These are phyloP conservation scores for Lucilia sericata DNA, from an alignment of 1,140 invertebrate genomes.

Conservation along the genomic window DNA sequence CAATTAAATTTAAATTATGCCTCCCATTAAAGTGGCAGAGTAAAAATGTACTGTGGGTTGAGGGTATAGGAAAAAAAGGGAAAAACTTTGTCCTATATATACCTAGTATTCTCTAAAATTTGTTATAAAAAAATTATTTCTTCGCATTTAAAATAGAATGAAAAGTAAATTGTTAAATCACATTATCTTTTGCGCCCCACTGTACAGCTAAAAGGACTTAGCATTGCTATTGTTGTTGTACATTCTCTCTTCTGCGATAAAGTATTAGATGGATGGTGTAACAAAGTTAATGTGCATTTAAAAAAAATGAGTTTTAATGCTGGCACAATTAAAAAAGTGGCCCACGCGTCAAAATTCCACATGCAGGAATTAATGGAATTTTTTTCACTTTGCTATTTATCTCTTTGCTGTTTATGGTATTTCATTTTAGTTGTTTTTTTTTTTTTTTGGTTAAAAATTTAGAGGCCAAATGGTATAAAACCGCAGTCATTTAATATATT, in stretches of 20 bases:
- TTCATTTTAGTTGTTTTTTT: background rate
- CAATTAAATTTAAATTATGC: conserved; percentile 43
- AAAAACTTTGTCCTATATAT: background rate
- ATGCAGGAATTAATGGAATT: conserved; percentile 15
- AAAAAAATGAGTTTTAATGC: conserved; percentile 35
- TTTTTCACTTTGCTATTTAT: conserved; percentile 9
- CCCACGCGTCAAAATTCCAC: conserved; percentile 38
- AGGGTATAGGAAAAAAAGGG: background rate
- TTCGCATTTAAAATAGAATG: too few relatives aligned
- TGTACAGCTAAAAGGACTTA: background rate
- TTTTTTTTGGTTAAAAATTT: background rate
- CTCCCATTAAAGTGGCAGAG: background rate
- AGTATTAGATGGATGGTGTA: conserved; percentile 19
- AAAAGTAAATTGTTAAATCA: too few relatives aligned
- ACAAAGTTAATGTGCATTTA: conserved; percentile 32
- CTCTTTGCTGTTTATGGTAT: background rate
- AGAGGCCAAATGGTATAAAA: conserved; percentile 32
- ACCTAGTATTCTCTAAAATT: too few relatives aligned
- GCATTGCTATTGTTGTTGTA: background rate
- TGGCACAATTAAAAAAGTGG: conserved; percentile 27
- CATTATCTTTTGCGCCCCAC: background rate
- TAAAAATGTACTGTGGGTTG: background rate
- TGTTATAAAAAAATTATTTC: too few relatives aligned
- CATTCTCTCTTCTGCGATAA: background rate
- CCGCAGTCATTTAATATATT: conserved; percentile 35